phyloP scores from a whole-genome alignment of 2,797 vertebrate genomes.

The Lycodopsis pacificus region DNA sequence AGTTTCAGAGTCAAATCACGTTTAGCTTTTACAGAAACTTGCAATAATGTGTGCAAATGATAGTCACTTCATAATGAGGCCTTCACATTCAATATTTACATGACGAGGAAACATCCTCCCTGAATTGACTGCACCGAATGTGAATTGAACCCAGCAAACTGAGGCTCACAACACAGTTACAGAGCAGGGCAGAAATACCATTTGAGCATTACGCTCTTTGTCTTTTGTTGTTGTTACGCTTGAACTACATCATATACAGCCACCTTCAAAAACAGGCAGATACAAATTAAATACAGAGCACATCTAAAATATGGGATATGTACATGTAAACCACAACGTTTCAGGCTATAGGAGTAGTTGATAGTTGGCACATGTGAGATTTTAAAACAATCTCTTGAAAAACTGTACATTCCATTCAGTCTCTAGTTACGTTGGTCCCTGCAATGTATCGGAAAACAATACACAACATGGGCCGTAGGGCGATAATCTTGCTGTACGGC shows the following conservation, averaged over 20 bases:
- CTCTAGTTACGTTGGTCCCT: slow-evolving; percentile 17
- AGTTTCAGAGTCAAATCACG: slow-evolving; percentile 36
- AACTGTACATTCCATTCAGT: slow-evolving; percentile 71
- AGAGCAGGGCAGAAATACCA: slow-evolving; percentile 37
- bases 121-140: slow-evolving; percentile 33
- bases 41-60: slow-evolving; percentile 57
- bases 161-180: slow-evolving; percentile 43
- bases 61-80: slow-evolving; percentile 19
- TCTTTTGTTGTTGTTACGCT: slow-evolving; percentile 49
- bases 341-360: slow-evolving; percentile 63
- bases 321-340: slow-evolving; percentile 76
- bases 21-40: slow-evolving; percentile 67
- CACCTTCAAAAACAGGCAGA: slow-evolving; percentile 48
- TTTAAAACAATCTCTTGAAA: slow-evolving; percentile 48
- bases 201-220: slow-evolving; percentile 44
- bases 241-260: slow-evolving; percentile 36
- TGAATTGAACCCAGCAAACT: slow-evolving; percentile 36
- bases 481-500: slow-evolving; percentile 18
- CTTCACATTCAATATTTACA: slow-evolving; percentile 56
- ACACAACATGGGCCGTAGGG: slow-evolving; percentile 17
- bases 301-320: slow-evolving; percentile 56
- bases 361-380: slow-evolving; percentile 87
- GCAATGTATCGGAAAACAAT: slow-evolving; percentile 20
- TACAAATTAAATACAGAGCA: slow-evolving; percentile 22
- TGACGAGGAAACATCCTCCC: slow-evolving; percentile 15